Evolutionary conservation across 2,888 invertebrate genomes (phyloP), one percentile per base, ranked within the genome.

Genomic region (Notodonta ziczac): DNA sequence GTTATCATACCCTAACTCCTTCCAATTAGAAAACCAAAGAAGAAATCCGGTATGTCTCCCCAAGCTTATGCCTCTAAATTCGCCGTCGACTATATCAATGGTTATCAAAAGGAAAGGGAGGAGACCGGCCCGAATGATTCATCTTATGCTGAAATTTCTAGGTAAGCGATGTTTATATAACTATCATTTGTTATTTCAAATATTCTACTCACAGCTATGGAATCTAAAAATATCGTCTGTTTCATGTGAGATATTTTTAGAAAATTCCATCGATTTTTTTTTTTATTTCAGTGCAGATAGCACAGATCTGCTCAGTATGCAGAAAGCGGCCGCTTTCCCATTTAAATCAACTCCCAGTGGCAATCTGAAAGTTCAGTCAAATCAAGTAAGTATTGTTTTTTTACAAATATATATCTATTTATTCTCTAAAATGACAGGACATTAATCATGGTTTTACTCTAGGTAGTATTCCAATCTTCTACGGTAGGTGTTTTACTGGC

Each of bases 401-500:
- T 50, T 54, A 42, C 9, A 12, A 42, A 42, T 10, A 42, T 10
- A n/a, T n/a, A n/a, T 42, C 9, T 42, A 10, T 42, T 42, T 9
- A 10, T 9, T 42, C 10, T 10, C 12, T 10, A 42, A 10, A 10
- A 9, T 35, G 46, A 35, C 35, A 35, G 14, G 16, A 32, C 55
- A 16, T 55, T 52, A n/a, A 40, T 54, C 13, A 54, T 54, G 5
- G 12, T 60, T 61, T 44, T 5, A 56, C 57, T 62, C 83, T 76
- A 96, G 96, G 95, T 96, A 52, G 96, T 96, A 53, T 96, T 95
- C 83, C 95, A 96, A 82, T 95, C 96, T 3, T 95, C 95, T 64
- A 96, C 95, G 70, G 94, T 96, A 44, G 96, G 96, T 61, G 96
- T 96, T 10, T 82, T 96, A 48, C 93, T 96, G 39, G 96, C 96